phyloP scores from a whole-genome alignment of 1,140 invertebrate genomes.

The Drosophila lini region DNA sequence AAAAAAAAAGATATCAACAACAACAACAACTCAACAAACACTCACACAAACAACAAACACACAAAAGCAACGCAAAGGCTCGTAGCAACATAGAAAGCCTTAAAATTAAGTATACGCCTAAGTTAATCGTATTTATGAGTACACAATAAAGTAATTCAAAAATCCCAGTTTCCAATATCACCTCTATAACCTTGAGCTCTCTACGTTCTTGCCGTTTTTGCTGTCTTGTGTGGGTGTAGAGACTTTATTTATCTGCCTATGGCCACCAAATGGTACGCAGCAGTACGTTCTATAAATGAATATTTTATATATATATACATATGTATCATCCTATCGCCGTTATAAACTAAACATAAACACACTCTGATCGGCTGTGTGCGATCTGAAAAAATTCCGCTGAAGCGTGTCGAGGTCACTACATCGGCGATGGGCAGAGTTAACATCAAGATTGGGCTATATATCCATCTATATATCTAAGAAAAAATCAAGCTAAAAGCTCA shows the following conservation, averaged over 20 bases:
- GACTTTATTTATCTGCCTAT: constrained; percentile 62
- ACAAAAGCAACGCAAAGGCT: constrained; percentile 61
- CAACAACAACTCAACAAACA: constrained; percentile 31
- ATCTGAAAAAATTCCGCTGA: constrained; percentile 63
- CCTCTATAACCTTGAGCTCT: constrained; percentile 68
- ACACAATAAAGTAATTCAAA: constrained; percentile 69
- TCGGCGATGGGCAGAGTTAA: constrained; percentile 28
- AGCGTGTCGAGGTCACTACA: constrained; percentile 68
- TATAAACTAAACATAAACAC: constrained; percentile 53
- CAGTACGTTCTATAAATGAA: constrained; percentile 44
- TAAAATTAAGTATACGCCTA: constrained; percentile 79
- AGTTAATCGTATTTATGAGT: constrained; percentile 73
- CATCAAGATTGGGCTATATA: constrained; percentile 12
- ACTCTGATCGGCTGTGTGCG: constrained; percentile 34
- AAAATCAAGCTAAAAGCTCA: constrained; percentile 10
- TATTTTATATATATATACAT: constrained; percentile 26
- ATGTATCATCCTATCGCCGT: constrained; percentile 27
- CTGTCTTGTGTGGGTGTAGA: constrained; percentile 62
- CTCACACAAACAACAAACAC: constrained; percentile 52
- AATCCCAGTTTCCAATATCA: constrained; percentile 40
- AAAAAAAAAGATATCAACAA: constrained; percentile 20
- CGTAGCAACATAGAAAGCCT: constrained; percentile 48
- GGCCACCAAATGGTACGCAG: constrained; percentile 11
- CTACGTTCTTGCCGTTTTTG: constrained; percentile 31
- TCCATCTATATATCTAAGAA: constrained; percentile 15